Evolutionary conservation across 2,888 invertebrate species (phyloP).

Genomic region (Oasisia sp.): DNA sequence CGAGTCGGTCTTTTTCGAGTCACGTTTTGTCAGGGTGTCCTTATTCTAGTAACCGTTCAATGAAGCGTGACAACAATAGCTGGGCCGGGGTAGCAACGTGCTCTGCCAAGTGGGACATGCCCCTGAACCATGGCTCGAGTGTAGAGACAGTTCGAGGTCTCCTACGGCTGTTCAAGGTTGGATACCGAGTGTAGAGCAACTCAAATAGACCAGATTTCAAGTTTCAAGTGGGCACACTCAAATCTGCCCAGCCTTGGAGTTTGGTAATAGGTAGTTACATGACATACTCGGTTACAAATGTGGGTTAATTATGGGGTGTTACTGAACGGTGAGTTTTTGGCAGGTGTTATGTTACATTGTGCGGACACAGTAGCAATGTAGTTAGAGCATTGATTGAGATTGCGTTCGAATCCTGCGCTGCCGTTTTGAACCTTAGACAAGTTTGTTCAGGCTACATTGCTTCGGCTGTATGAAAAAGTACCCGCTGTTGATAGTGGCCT

Average conservation of each 20-base stretch:
- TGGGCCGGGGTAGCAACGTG: background rate
- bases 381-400: background rate
- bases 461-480: background rate
- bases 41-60: background rate
- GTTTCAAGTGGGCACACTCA: background rate
- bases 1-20: background rate
- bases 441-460: background rate
- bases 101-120: background rate
- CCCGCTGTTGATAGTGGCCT: background rate
- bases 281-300: too few relatives aligned
- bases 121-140: slow-evolving; percentile 5
- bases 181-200: background rate
- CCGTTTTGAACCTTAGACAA: background rate
- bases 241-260: background rate
- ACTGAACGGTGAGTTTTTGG: too few relatives aligned
- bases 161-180: background rate
- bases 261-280: background rate
- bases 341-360: too few relatives aligned
- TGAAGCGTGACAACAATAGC: background rate
- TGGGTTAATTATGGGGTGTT: background rate
- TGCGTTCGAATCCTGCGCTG: background rate
- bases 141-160: background rate
- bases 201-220: background rate
- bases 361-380: too few relatives aligned
- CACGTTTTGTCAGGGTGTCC: background rate